Conservation (phyloP, 1,140 invertebrate species). For the Chrysoperla carnea region DNA sequence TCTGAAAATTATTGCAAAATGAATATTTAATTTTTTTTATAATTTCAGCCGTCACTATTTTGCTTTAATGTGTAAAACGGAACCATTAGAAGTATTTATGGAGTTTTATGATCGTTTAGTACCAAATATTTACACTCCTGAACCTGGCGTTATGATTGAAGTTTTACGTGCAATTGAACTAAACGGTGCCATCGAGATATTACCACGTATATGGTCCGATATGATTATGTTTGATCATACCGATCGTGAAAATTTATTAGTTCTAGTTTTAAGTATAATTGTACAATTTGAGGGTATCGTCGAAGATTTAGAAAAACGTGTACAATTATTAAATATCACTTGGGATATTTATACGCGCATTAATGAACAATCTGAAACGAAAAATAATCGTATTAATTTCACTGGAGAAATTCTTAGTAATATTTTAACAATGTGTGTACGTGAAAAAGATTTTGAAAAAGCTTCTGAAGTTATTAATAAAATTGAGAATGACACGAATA, state of each 20-base stretch:
- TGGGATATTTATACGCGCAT: slow-evolving; percentile 31
- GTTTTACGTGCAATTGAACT: slow-evolving; percentile 42
- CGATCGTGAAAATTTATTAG: slow-evolving; percentile 31
- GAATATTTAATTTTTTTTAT: slow-evolving; percentile 7
- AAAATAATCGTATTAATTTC: slow-evolving; percentile 23
- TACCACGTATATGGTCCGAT: slow-evolving; percentile 64
- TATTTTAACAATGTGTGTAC: slow-evolving; percentile 27
- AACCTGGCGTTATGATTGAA: slow-evolving; percentile 49
- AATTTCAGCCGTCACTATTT: slow-evolving; percentile 32
- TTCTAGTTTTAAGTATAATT: slow-evolving; percentile 34
- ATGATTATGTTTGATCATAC: slow-evolving; percentile 47
- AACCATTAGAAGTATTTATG: slow-evolving; percentile 53
- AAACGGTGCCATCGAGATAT: slow-evolving; percentile 35
- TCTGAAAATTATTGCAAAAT: too few relatives aligned
- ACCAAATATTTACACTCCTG: slow-evolving; percentile 65
- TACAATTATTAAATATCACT: slow-evolving; percentile 29
- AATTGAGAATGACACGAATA: slow-evolving; percentile 27
- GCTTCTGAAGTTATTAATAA: slow-evolving; percentile 28
- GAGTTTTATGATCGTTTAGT: slow-evolving; percentile 49
- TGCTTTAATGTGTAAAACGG: slow-evolving; percentile 31
- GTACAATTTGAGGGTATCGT: slow-evolving; percentile 28
- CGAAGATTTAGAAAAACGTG: slow-evolving; percentile 14
- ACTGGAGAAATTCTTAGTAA: slow-evolving; percentile 37
- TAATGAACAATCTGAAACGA: slow-evolving; percentile 20
- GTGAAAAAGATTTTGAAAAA: slow-evolving; percentile 27